phyloP scores from a whole-genome alignment of 1,140 invertebrate genomes.

The Lordiphosa clarofinis region DNA sequence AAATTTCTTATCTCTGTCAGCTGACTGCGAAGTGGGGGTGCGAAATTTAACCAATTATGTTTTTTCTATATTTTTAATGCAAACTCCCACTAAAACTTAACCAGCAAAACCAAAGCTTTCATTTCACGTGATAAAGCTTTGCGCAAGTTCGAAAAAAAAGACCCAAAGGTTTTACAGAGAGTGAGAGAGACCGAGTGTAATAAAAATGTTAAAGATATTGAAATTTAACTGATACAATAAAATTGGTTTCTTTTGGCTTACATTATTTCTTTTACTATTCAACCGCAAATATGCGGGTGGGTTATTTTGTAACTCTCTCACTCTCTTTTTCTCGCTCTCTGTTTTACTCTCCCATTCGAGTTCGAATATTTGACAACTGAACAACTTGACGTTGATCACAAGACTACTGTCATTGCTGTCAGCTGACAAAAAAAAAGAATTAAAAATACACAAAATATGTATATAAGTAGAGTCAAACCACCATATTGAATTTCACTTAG shows the following conservation, averaged over 20 bases:
- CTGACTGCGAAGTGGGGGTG: conserved; percentile 6
- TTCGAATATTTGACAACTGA: conserved; percentile 70
- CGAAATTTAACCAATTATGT: neutral
- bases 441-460: conserved; percentile 19
- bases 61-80: conserved; percentile 19
- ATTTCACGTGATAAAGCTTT: conserved; percentile 74
- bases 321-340: conserved; percentile 5
- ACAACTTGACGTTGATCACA: conserved; percentile 68
- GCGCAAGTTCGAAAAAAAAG: conserved; percentile 60
- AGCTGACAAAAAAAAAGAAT: conserved; percentile 66
- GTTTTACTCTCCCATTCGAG: conserved; percentile 38
- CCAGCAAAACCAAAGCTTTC: conserved; percentile 53
- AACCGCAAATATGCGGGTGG: no score
- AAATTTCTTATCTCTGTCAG: conserved; percentile 44
- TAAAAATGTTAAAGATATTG: neutral
- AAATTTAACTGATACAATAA: no score
- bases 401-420: conserved; percentile 69
- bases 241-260: no score
- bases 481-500: conserved; percentile 53
- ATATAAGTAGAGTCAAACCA: conserved; percentile 17
- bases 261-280: no score
- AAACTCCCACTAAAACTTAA: conserved; percentile 43
- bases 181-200: conserved; percentile 1
- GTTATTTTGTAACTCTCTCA: neutral
- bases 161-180: conserved; percentile 17